phyloP scores from a whole-genome alignment of 1,140 invertebrate species.

The Harpegnathos saltator region DNA sequence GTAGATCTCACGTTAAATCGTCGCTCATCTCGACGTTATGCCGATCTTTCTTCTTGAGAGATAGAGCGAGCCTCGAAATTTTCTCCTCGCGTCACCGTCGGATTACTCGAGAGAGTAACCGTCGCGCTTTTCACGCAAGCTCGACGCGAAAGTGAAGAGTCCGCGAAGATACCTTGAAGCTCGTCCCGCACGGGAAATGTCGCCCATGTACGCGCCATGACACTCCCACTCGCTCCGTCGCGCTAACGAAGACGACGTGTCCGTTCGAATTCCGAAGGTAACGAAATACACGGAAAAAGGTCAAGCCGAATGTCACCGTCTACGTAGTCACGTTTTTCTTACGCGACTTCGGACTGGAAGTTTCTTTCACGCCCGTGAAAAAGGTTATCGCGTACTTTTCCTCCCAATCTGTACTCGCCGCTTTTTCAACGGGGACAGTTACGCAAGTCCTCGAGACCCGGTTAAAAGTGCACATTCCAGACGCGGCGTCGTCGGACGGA shows the following conservation, averaged over 20 bases:
- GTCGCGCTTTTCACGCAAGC: not conserved
- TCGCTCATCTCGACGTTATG: not conserved
- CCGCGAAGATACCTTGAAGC: not conserved
- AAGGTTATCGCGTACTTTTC: too few relatives aligned
- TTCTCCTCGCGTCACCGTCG: not conserved
- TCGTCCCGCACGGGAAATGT: not conserved
- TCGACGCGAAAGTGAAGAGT: not conserved
- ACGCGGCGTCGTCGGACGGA: too few relatives aligned
- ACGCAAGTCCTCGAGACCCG: too few relatives aligned
- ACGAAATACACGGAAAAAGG: too few relatives aligned
- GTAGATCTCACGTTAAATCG: not conserved
- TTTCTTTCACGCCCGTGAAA: too few relatives aligned
- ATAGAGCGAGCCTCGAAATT: not conserved
- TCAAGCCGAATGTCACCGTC: too few relatives aligned
- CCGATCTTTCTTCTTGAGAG: not conserved
- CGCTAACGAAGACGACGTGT: not conserved
- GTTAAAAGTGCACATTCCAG: too few relatives aligned
- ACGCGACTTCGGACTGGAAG: too few relatives aligned
- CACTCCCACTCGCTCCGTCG: not conserved
- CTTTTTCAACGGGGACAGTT: too few relatives aligned
- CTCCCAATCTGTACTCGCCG: too few relatives aligned
- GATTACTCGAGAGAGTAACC: not conserved
- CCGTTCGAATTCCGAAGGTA: too few relatives aligned
- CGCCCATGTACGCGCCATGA: not conserved
- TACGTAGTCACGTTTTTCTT: too few relatives aligned